Percentiles rank a stretch among this genome's conserved stretches.
Conservation (phyloP, 2,797 vertebrate species). For the Acrossocheilus wenchowensis region DNA sequence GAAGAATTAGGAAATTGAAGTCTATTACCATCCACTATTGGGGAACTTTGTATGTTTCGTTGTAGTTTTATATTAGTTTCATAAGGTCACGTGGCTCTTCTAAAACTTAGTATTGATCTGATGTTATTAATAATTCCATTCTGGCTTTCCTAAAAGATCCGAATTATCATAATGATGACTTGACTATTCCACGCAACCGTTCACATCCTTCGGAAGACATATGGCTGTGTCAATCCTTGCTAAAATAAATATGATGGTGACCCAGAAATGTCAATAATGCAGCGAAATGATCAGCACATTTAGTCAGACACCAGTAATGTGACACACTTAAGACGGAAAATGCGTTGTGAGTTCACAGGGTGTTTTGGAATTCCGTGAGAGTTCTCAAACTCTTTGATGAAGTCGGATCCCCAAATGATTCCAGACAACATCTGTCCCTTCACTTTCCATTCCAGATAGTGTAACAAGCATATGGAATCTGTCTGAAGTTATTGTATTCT, state of each 20-base stretch:
- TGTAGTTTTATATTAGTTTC: background rate
- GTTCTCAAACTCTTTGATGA: conserved; percentile 73
- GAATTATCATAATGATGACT: conserved; percentile 13
- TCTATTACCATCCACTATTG: background rate
- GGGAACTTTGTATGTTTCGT: background rate
- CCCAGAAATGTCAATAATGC: conserved; percentile 54
- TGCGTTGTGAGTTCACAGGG: conserved; percentile 7
- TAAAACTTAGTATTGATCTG: background rate
- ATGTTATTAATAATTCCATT: background rate
- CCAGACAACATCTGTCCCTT: conserved; percentile 78
- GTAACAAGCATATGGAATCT: conserved; percentile 73
- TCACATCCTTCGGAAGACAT: conserved; percentile 41
- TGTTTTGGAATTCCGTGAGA: conserved; percentile 63
- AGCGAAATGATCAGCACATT: conserved; percentile 31
- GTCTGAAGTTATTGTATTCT: conserved; percentile 72
- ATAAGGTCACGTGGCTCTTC: background rate
- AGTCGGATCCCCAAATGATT: conserved; percentile 72
- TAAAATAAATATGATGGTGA: conserved; percentile 42
- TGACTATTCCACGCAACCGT: background rate
- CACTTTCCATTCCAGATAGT: conserved; percentile 72
- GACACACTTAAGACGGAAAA: conserved; percentile 39
- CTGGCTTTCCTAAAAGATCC: background rate
- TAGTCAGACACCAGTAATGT: conserved; percentile 25
- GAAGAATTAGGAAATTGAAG: conserved; percentile 42
- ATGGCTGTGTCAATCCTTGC: background rate